A percentile compares a stretch with the other conserved stretches of the same genome.
Conservation (phyloP, 2,888 invertebrate genomes). For the Sarcophaga caerulescens region DNA sequence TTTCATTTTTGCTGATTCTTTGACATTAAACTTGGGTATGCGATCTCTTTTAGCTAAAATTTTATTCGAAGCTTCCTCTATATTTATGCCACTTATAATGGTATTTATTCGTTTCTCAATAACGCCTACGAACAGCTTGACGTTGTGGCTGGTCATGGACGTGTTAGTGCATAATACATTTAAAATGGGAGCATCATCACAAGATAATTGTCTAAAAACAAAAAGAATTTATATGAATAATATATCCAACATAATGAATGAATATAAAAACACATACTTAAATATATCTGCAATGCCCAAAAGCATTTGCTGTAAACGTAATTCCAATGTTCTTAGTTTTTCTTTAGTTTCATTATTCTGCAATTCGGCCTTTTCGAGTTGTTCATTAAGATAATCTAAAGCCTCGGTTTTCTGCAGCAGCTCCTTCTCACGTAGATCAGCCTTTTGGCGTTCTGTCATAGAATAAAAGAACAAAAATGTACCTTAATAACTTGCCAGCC, state of each 20-base stretch:
- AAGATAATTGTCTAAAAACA: constrained; percentile 85
- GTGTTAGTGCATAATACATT: constrained; percentile 87
- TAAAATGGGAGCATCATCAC: constrained; percentile 88
- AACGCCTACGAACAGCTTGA: constrained; percentile 90
- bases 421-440: constrained; percentile 77
- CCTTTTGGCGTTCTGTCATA: constrained; percentile 76
- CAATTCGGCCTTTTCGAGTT: constrained; percentile 74
- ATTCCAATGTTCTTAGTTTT: constrained; percentile 74
- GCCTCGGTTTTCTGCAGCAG: constrained; percentile 77
- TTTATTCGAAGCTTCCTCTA: constrained; percentile 77
- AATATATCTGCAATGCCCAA: constrained; percentile 82
- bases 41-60: constrained; percentile 80
- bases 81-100: constrained; percentile 76
- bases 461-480: too few relatives aligned
- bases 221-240: constrained; percentile 53
- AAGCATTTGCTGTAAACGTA: constrained; percentile 79
- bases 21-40: constrained; percentile 81
- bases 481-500: too few relatives aligned
- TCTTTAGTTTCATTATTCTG: constrained; percentile 75
- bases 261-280: constrained; percentile 68
- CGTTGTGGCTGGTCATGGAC: constrained; percentile 88
- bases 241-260: background rate
- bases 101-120: constrained; percentile 86
- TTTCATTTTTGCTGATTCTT: constrained; percentile 78
- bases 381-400: constrained; percentile 76